Evolutionary conservation across 2,888 invertebrate species (phyloP).

Genomic region (Agonopterix alstromeriana): DNA sequence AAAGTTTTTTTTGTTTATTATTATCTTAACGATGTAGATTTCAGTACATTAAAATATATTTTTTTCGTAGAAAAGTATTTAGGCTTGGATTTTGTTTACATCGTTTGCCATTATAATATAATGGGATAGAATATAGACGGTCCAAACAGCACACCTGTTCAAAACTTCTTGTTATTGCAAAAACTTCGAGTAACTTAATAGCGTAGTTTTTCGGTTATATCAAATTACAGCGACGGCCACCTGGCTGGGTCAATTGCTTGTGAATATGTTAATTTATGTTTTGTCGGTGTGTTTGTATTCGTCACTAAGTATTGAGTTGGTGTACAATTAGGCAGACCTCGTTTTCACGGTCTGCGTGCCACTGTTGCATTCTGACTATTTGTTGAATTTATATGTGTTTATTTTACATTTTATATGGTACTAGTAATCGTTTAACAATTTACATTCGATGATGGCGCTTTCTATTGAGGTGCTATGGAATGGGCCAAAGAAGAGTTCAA

Average conservation of each 20-base stretch:
- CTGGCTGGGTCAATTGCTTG: constrained; percentile 34
- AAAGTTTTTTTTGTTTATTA: too few species aligned
- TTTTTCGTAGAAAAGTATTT: too few species aligned
- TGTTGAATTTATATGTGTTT: not conserved
- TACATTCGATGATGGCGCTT: not conserved
- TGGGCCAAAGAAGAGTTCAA: too few species aligned
- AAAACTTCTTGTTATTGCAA: not conserved
- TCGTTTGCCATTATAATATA: not conserved
- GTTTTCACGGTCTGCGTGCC: constrained; percentile 26
- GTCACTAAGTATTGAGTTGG: constrained; percentile 7
- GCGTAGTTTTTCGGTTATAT: constrained; percentile 43
- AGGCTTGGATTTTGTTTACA: not conserved
- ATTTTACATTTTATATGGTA: not conserved
- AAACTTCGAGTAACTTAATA: constrained; percentile 19
- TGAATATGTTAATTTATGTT: constrained; percentile 36
- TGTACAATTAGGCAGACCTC: constrained; percentile 30
- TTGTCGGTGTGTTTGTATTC: constrained; percentile 27
- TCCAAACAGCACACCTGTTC: not conserved
- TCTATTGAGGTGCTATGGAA: not conserved
- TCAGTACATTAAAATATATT: too few species aligned
- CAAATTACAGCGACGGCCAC: constrained; percentile 51
- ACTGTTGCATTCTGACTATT: constrained; percentile 5
- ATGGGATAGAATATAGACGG: not conserved
- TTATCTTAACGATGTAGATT: too few species aligned
- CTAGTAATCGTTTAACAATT: not conserved